Base-by-base conservation (phyloP, 2,888 invertebrate species). In the Mimumesa dahlbomi region DNA sequence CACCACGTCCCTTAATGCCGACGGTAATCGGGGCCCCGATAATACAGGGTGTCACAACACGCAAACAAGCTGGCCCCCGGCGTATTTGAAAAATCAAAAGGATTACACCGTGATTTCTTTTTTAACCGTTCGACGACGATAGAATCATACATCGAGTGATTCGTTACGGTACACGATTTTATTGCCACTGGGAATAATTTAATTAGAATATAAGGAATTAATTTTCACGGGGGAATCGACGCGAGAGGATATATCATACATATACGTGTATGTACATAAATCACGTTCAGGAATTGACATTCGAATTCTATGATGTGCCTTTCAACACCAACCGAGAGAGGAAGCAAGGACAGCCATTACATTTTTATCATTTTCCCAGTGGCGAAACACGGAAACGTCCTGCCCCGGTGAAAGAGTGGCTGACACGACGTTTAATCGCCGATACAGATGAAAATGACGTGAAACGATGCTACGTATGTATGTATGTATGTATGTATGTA, bases 1-100 rank as follows among this genome's bases (percentile, higher is more conserved):
- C 45, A 56, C 31, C 42, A 21, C 61, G 14, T 53, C 53, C 77
- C 71, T 73, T 78, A 75, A 78, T 76, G 78, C 77, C 66, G 76
- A 73, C 75, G 78, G 82, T 84, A 86, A 86, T 86, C 87, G 81
- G 67, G 73, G n/a, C n/a, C 66, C 61, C 75, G 84, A 83, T 85
- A 84, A 82, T 77, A 71, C 77, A 34, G 64, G 64, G 74, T 85
- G 83, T 83, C 81, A 82, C 77, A 83, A 85, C 82, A 83, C 63
- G 67, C 82, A 80, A 83, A 81, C 77, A 83, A 31, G n/a, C n/a
- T 58, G 18, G 64, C 74, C 65, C 68, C 22, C 62, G 58, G 50
- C 49, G 19, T 68, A 77, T 77, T n/a, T 75, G 69, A 78, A 75
- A 75, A 77, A 77, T 77, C 77, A 77, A 77, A n/a, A 65, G 57